phyloP scores from a whole-genome alignment of 2,888 invertebrate genomes.

The Polydrusus pterygomalis region DNA sequence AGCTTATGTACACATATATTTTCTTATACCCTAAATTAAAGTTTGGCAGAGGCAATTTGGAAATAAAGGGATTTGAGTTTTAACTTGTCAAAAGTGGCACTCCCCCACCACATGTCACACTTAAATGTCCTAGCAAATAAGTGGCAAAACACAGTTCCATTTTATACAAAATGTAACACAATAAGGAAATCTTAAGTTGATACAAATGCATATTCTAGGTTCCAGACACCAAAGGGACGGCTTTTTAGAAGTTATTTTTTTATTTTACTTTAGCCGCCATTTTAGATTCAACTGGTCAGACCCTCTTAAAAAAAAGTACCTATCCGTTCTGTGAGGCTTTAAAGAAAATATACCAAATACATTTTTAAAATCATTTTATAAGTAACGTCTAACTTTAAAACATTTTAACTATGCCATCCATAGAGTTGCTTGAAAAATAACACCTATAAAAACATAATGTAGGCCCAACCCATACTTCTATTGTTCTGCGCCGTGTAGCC shows the following conservation, averaged over 20 bases:
- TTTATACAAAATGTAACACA: neutral
- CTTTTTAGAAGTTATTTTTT: neutral
- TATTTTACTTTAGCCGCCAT: conserved; percentile 40
- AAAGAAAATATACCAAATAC: neutral
- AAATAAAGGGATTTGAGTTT: neutral
- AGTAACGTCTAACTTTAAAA: neutral
- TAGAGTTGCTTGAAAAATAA: conserved; percentile 10
- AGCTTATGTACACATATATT: too few species aligned
- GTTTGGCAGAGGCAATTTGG: neutral
- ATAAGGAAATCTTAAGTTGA: neutral
- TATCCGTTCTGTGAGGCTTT: neutral
- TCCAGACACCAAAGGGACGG: neutral
- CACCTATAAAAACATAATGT: conserved; percentile 32
- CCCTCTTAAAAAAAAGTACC: conserved; percentile 1
- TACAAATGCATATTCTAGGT: neutral
- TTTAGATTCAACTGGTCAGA: conserved; percentile 46
- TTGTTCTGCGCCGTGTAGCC: conserved; percentile 36
- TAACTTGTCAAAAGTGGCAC: neutral
- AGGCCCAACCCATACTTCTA: conserved; percentile 46
- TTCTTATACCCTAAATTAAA: too few species aligned
- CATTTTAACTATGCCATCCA: neutral
- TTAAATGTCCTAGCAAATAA: neutral
- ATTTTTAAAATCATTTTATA: neutral
- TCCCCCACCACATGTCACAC: neutral
- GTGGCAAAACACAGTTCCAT: neutral